Conservation (phyloP, 2,113 vertebrate species). For the Pseudopodoces humilis region DNA sequence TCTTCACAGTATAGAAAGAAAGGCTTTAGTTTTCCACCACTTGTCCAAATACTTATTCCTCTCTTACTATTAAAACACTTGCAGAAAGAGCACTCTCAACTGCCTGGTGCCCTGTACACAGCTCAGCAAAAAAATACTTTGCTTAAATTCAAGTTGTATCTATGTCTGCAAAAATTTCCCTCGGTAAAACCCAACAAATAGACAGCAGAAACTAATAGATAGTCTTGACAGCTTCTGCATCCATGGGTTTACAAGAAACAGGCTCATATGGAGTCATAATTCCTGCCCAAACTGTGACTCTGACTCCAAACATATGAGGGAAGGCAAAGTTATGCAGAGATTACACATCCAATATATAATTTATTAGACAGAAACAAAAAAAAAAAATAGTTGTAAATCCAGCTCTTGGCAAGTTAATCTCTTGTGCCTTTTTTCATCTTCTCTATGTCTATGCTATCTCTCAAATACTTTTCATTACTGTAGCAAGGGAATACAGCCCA, state of each 20-base stretch:
- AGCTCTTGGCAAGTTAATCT: neutral
- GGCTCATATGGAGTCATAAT: neutral
- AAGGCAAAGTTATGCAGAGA: neutral
- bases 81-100: conserved; percentile 34
- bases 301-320: neutral
- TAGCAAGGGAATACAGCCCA: neutral
- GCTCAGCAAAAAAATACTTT: neutral
- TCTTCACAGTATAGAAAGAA: conserved; percentile 81
- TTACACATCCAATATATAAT: neutral
- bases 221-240: neutral
- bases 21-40: conserved; percentile 84
- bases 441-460: neutral
- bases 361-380: neutral
- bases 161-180: neutral
- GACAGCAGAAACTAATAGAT: neutral
- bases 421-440: neutral
- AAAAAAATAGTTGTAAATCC: neutral
- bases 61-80: conserved; percentile 65
- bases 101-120: neutral
- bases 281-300: neutral
- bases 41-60: conserved; percentile 73
- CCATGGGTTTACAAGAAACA: neutral
- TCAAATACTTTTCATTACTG: neutral
- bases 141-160: neutral
- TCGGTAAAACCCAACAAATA: neutral